Conservation (phyloP, 2,797 vertebrate genomes). For the Parauchenoglanis ngamensis region DNA sequence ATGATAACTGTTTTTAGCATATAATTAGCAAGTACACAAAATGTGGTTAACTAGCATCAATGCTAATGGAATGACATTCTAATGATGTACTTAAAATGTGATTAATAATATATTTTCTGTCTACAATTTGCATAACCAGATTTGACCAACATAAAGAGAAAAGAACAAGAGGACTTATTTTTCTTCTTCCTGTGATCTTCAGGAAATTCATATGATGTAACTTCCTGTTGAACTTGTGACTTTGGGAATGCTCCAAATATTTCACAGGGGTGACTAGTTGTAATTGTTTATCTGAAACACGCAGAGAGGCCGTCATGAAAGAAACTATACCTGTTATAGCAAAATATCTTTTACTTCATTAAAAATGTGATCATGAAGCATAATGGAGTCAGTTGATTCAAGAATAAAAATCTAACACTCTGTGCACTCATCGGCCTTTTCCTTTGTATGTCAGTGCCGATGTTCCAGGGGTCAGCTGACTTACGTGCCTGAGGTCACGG, state of each 20-base stretch:
- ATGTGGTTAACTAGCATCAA: not conserved
- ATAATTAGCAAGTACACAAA: not conserved
- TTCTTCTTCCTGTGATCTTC: not conserved
- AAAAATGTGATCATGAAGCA: not conserved
- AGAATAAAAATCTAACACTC: not conserved
- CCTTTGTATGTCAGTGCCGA: not conserved
- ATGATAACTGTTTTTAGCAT: not conserved
- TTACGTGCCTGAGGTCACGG: not conserved
- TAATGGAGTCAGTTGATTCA: not conserved
- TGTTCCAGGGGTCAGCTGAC: not conserved
- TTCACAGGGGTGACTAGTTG: not conserved
- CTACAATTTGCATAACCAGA: too few species aligned
- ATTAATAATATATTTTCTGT: too few species aligned
- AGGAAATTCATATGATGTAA: not conserved
- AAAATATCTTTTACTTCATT: not conserved
- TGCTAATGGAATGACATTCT: not conserved
- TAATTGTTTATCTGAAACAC: not conserved
- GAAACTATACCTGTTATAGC: not conserved
- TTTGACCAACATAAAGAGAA: not conserved
- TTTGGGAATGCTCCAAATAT: not conserved
- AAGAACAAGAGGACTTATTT: not conserved
- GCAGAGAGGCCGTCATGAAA: not conserved
- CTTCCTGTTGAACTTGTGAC: not conserved
- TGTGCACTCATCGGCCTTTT: not conserved
- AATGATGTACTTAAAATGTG: not conserved